Conservation (phyloP, 1,140 invertebrate species). For the Neodiprion lecontei region DNA sequence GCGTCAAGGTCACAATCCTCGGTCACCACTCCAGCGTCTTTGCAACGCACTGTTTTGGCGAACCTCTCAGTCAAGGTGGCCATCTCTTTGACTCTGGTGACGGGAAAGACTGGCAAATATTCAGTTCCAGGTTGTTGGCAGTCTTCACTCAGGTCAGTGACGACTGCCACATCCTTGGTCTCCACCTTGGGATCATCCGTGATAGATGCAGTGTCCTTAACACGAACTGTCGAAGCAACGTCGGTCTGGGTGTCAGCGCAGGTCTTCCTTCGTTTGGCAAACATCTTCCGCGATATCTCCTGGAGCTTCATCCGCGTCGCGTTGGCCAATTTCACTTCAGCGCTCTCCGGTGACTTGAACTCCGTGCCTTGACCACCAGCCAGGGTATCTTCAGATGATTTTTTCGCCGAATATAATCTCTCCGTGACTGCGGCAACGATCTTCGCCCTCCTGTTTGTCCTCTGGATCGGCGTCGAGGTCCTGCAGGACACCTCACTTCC, state of each 20-base stretch:
- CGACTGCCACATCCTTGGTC: conserved; percentile 36
- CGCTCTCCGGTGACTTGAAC: conserved; percentile 40
- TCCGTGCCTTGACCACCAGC: conserved; percentile 42
- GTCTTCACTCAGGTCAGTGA: conserved; percentile 50
- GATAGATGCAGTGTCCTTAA: conserved; percentile 64
- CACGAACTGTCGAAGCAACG: conserved; percentile 55
- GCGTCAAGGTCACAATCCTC: conserved; percentile 30
- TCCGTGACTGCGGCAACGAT: conserved; percentile 75
- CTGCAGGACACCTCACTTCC: conserved; percentile 40
- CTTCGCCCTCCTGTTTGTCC: conserved; percentile 61
- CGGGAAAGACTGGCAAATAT: conserved; percentile 13
- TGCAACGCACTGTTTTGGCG: conserved; percentile 35
- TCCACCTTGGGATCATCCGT: conserved; percentile 41
- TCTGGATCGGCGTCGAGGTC: conserved; percentile 42
- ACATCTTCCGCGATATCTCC: conserved; percentile 57
- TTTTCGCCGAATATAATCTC: conserved; percentile 69
- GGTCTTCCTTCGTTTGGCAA: conserved; percentile 62
- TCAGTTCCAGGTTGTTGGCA: conserved; percentile 27
- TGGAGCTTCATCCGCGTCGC: conserved; percentile 51
- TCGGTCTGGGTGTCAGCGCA: conserved; percentile 70
- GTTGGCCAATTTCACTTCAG: conserved; percentile 39
- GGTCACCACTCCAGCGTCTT: conserved; percentile 38
- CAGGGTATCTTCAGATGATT: conserved; percentile 64
- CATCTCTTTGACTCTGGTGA: conserved; percentile 49
- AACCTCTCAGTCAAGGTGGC: conserved; percentile 47